Evolutionary conservation across 2,113 vertebrate species (phyloP).

Genomic region (Monarcha castaneiventris): DNA sequence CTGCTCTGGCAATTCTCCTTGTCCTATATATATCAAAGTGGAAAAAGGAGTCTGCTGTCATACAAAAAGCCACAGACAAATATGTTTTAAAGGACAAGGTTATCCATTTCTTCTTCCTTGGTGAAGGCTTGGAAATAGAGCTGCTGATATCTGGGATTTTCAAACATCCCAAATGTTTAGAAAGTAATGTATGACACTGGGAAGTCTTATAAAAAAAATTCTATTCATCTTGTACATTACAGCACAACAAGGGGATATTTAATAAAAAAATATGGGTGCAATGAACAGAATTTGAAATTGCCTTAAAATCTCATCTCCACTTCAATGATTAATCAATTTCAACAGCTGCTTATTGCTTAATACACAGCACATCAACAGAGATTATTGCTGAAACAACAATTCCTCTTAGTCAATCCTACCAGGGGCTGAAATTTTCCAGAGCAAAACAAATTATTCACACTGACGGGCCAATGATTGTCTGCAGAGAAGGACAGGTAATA

Average conservation of each 20-base stretch:
- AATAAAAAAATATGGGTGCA: conserved; percentile 34
- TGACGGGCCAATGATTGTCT: conserved; percentile 3
- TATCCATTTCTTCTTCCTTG: conserved; percentile 33
- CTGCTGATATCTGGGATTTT: conserved; percentile 24
- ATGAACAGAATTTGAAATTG: conserved; percentile 37
- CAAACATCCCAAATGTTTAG: background rate
- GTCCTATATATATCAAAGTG: background rate
- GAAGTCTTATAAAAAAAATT: background rate
- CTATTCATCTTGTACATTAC: conserved; percentile 18
- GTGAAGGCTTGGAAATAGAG: background rate
- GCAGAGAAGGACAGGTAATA: background rate
- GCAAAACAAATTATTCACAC: conserved; percentile 52
- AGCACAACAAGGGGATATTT: background rate
- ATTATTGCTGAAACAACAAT: conserved; percentile 60
- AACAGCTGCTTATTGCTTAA: conserved; percentile 14
- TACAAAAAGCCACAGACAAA: conserved; percentile 1
- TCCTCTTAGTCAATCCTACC: conserved; percentile 34
- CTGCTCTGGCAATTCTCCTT: background rate
- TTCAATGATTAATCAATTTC: conserved; percentile 32
- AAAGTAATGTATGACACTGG: background rate
- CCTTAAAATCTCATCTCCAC: conserved; percentile 48
- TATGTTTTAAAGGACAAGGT: conserved; percentile 30
- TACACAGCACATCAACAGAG: conserved; percentile 21
- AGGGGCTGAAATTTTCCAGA: conserved; percentile 23
- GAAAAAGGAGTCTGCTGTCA: background rate